Base-by-base conservation (phyloP, 2,797 vertebrate genomes). In the Xerus rutilus region DNA sequence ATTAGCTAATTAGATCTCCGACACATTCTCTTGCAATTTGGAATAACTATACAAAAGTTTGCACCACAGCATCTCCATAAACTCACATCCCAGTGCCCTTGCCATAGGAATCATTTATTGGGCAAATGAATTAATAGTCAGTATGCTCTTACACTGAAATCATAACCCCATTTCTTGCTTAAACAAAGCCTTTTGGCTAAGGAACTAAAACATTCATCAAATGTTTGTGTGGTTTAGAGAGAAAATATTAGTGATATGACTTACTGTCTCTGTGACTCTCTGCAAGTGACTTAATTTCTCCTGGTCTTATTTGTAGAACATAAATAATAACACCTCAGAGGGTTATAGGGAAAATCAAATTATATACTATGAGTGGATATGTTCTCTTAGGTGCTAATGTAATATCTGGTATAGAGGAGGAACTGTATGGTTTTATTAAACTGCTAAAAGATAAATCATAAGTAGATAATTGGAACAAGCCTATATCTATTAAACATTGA, bases 251-350 rank as follows among this genome's bases (percentile, higher is more conserved):
- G 15, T 28, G 90, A 32, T 77, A 7, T n/a, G 35, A 54, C 52
- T 91, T 62, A 77, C 69, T 64, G 64, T 21, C 43, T 91, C 47
- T 52, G 32, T 6, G 62, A 92, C 45, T 86, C 13, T 78, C 87
- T 88, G 35, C 54, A 84, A 89, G n/a, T 89, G 72, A 62, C 20
- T 57, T 81, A 81, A 72, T 47, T 88, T 76, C 62, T 74, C 49
- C 67, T 74, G 65, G 21, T 35, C 13, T 91, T 45, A 54, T 82
- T 70, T 93, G 20, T 65, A 64, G 65, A 89, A 70, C 30, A 72
- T 35, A 25, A 52, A 49, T 39, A 89, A 69, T n/a, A 64, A 59
- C 9, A 64, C 23, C 85, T 79, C 45, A 54, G 49, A 88, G 35
- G 30, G 3, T 43, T 89, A 14, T 62, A 86, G 20, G 85, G 25